Evolutionary conservation across 2,888 invertebrate species (phyloP).

Genomic region (Cheilosia vulpina): DNA sequence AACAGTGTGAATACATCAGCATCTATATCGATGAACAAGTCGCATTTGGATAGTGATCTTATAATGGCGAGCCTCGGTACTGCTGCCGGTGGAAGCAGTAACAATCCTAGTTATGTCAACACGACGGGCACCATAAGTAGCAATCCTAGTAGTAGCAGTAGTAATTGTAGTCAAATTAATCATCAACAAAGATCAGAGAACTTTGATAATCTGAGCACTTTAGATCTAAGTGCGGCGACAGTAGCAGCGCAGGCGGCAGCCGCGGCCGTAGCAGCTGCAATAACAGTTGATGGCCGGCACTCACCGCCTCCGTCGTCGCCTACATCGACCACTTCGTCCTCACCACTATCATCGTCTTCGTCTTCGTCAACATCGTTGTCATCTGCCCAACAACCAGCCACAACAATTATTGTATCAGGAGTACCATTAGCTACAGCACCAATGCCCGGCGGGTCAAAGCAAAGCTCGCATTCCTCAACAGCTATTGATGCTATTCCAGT

Average conservation of each 20-base stretch:
- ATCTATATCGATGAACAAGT: conserved; percentile 44
- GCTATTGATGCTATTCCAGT: conserved; percentile 34
- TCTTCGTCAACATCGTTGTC: conserved; percentile 44
- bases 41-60: conserved; percentile 61
- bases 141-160: conserved; percentile 54
- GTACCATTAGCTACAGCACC: conserved; percentile 46
- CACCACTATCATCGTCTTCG: conserved; percentile 53
- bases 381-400: conserved; percentile 50
- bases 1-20: conserved; percentile 41
- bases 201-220: conserved; percentile 60
- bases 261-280: conserved; percentile 12
- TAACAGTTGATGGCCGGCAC: conserved; percentile 45
- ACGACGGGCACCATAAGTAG: conserved; percentile 20
- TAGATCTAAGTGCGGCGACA: conserved; percentile 67
- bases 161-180: conserved; percentile 66
- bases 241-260: conserved; percentile 59
- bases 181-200: conserved; percentile 54
- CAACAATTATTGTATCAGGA: conserved; percentile 76
- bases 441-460: conserved; percentile 27
- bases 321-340: conserved; percentile 58
- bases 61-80: conserved; percentile 51
- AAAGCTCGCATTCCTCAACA: conserved; percentile 36
- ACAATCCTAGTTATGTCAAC: conserved; percentile 34
- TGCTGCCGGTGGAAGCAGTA: conserved; percentile 3
- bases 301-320: conserved; percentile 70